Evolutionary conservation across 1,140 invertebrate species (phyloP), one percentile per base, ranked within the genome.

Genomic region (Lycorma delicatula): DNA sequence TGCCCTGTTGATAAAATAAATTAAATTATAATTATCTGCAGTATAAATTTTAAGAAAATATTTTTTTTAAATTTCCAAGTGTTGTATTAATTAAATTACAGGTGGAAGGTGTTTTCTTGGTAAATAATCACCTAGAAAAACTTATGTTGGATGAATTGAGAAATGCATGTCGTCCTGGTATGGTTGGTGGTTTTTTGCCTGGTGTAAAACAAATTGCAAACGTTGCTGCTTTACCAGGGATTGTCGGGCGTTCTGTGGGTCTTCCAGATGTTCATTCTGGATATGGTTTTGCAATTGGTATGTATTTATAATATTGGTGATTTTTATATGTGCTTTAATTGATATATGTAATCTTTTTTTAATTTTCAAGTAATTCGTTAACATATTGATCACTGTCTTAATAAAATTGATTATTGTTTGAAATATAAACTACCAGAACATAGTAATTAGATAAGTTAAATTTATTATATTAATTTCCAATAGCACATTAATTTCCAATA

Each of bases 121-220:
- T 98, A 0, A 99, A 99, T 73, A 79, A 82, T 56, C 82, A 82
- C 25, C 75, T 99, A 56, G 96, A 99, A 73, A 88, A 87, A 64
- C 76, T 99, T 1, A 99, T 99, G 96, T 88, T 99, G 68, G 96
- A 99, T 56, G 97, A 99, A 70, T 74, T 99, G 44, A 79, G 84
- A 62, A 94, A 97, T 74, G 79, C 93, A 0, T 95, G 91, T 71
- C 78, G 86, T 34, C 88, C 90, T 20, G 92, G 90, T 7, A 83
- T 83, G 69, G 77, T 92, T 31, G 97, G 97, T 58, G 97, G 97
- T 0, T 99, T 99, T 75, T 77, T 99, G 52, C 97, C 97, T 0
- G 97, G 95, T 23, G 91, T 99, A 59, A 98, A 99, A 78, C 97
- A 99, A 77, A 99, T 99, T 66, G 97, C 93, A 0, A 99, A 99